Evolutionary conservation across 2,888 invertebrate species (phyloP).

Genomic region (Brachycybe producta): DNA sequence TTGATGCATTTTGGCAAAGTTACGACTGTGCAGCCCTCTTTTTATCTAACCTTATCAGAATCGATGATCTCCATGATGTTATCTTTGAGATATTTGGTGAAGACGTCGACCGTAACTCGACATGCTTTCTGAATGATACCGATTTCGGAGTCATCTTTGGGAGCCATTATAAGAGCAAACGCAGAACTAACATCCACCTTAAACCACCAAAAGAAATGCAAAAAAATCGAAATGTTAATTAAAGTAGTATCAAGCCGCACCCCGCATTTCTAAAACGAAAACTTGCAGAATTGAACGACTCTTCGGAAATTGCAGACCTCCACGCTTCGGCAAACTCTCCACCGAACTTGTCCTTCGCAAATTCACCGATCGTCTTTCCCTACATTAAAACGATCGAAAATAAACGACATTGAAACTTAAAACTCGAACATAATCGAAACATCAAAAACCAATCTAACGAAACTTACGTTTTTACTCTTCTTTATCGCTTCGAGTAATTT

Average conservation of each 20-base stretch:
- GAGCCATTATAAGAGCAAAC: slow-evolving; percentile 75
- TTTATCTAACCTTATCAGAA: slow-evolving; percentile 77
- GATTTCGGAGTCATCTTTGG: slow-evolving; percentile 88
- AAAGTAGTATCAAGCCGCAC: neutral
- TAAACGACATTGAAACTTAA: neutral
- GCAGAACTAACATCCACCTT: slow-evolving; percentile 64
- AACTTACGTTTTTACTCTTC: slow-evolving; percentile 54
- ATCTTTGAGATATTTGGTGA: slow-evolving; percentile 89
- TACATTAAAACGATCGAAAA: slow-evolving; percentile 24
- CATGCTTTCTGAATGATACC: slow-evolving; percentile 83
- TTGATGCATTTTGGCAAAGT: neutral
- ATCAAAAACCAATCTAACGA: neutral
- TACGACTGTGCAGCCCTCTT: no score
- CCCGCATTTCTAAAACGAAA: slow-evolving; percentile 2
- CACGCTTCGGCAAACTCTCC: slow-evolving; percentile 88
- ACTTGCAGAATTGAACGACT: slow-evolving; percentile 59
- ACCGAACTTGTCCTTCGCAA: slow-evolving; percentile 82
- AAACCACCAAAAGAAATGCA: slow-evolving; percentile 13
- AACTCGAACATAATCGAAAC: neutral
- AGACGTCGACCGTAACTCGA: slow-evolving; percentile 83
- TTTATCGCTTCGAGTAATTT: slow-evolving; percentile 65
- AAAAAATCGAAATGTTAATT: no score
- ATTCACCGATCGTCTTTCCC: slow-evolving; percentile 77
- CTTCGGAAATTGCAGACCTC: slow-evolving; percentile 61
- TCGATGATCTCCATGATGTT: slow-evolving; percentile 98